Evolutionary conservation across 2,797 vertebrate genomes (phyloP), one percentile per base, ranked within the genome.

Genomic region (Meriones psammophilus): DNA sequence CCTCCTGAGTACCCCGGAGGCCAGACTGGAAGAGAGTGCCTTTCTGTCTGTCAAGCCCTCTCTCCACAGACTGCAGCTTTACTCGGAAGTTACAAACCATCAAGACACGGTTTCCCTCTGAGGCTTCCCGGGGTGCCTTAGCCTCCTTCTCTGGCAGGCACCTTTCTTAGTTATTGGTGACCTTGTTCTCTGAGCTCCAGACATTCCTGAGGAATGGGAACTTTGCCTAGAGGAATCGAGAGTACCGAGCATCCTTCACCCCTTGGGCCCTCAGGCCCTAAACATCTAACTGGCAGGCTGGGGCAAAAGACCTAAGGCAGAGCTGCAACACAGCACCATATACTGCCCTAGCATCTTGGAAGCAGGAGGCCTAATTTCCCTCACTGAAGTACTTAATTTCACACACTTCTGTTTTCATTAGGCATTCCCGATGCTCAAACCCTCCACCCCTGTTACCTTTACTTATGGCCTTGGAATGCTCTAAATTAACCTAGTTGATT

Each of bases 401-500:
- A 97, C 92, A 96, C 79, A 24, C 78, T 95, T 97, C 84, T 94
- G 96, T 92, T 89, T 96, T 96, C 97, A 97, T 98, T 97, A 97
- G 96, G 88, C 85, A 91, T 89, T 96, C 88, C 85, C 95, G 81
- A 89, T 97, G 85, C 69, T 95, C 94, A 97, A 95, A 94, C 96
- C 88, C 94, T 96, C 94, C 46, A 95, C 12, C 96, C 60, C 74
- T 13, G 81, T 94, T 98, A 93, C 96, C 97, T 97, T 97, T 96
- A 95, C 76, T 87, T 80, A 89, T 58, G 94, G 95, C 96, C 97
- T 94, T 97, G 85, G 97, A 97, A 96, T 94, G 95, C 97, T 97
- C 97, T 97, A 97, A 97, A 98, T 97, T 97, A 97, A 93, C 79
- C 92, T 95, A 60, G n/a, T 42, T 97, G 56, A 97, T 73, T 97